Evolutionary conservation across 2,888 invertebrate genomes (phyloP).

Genomic region (Drosophila kanekoi): DNA sequence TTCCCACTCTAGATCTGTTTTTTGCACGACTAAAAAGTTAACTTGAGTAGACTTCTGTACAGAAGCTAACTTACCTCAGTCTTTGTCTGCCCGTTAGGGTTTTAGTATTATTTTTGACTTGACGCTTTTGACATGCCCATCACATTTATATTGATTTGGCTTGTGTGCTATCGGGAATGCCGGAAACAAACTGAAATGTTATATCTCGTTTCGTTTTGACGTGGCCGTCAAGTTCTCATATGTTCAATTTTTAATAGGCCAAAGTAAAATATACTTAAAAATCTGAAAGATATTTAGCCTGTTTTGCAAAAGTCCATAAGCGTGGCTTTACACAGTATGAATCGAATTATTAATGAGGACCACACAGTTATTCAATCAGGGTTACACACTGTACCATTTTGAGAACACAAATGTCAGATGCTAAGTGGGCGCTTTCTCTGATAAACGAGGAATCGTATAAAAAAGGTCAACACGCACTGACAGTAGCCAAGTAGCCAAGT

Average conservation of each 20-base stretch:
- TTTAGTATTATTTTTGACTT: constrained; percentile 34
- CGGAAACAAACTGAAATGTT: constrained; percentile 37
- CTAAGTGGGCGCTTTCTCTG: constrained; percentile 66
- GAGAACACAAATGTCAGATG: constrained; percentile 21
- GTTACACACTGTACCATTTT: constrained; percentile 24
- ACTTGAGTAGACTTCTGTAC: constrained; percentile 38
- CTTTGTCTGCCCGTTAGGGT: constrained; percentile 46
- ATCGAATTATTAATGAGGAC: constrained; percentile 31
- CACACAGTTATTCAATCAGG: constrained; percentile 43
- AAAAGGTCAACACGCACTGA: constrained; percentile 71
- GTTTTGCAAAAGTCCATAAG: neutral
- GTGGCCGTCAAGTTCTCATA: neutral
- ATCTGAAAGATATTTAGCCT: neutral
- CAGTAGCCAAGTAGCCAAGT: constrained; percentile 73
- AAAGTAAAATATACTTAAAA: neutral
- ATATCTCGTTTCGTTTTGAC: constrained; percentile 9
- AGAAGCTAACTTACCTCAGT: constrained; percentile 33
- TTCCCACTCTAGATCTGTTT: neutral
- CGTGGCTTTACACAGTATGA: neutral
- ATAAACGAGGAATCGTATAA: constrained; percentile 44
- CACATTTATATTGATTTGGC: constrained; percentile 56
- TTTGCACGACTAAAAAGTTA: constrained; percentile 36
- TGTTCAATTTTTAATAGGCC: neutral
- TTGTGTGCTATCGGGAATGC: constrained; percentile 29
- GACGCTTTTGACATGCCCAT: constrained; percentile 55